These are phyloP conservation scores for Spisula solida DNA, from an alignment of 2,888 invertebrate species.

Conservation along the genomic window DNA sequence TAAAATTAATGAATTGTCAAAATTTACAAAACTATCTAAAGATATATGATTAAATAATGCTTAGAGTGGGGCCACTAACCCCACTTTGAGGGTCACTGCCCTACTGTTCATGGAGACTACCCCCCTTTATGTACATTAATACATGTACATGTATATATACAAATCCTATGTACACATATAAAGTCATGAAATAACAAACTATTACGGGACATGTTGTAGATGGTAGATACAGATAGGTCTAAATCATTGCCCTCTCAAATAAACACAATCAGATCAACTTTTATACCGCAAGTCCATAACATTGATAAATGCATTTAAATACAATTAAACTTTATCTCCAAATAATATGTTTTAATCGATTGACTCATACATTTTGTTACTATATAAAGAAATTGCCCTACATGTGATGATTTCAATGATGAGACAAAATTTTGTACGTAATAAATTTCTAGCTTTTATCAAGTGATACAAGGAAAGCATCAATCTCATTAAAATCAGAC, in stretches of 20 bases:
- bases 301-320: too few relatives aligned
- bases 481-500: too few relatives aligned
- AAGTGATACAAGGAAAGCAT: too few relatives aligned
- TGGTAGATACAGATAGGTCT: too few relatives aligned
- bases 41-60: conserved; percentile 27
- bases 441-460: too few relatives aligned
- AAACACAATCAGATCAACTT: too few relatives aligned
- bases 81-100: conserved; percentile 13
- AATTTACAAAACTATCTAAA: conserved; percentile 20
- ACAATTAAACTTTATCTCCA: too few relatives aligned
- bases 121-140: conserved; percentile 3
- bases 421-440: not conserved
- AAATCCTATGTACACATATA: not conserved
- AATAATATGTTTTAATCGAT: too few relatives aligned
- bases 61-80: conserved; percentile 5
- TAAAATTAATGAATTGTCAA: not conserved
- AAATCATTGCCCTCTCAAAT: too few relatives aligned
- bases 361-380: not conserved
- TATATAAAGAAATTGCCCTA: not conserved
- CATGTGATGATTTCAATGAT: not conserved
- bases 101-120: not conserved
- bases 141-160: not conserved
- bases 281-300: too few relatives aligned
- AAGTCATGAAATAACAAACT: too few relatives aligned
- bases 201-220: too few relatives aligned